phyloP scores from a whole-genome alignment of 2,888 invertebrate species.

The Drosophila anomelani region DNA sequence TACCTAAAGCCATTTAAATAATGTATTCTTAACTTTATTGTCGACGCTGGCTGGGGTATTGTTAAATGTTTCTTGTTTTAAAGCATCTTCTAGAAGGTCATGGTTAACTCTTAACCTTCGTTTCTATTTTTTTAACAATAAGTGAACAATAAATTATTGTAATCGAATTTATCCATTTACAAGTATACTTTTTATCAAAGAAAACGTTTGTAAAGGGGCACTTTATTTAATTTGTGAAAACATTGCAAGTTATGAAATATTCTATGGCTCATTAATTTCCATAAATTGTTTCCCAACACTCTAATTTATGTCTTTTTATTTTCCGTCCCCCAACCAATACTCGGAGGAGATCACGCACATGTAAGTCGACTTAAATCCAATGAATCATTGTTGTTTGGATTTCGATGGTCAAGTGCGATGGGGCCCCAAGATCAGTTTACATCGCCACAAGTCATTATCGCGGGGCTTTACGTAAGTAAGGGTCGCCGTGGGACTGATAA shows the following conservation, averaged over 20 bases:
- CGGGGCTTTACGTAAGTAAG: conserved; percentile 33
- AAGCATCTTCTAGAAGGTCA: neutral
- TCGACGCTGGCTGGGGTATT: neutral
- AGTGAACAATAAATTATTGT: neutral
- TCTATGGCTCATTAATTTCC: conserved; percentile 24
- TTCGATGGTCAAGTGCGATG: conserved; percentile 38
- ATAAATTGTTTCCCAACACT: conserved; percentile 22
- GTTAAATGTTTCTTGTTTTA: neutral
- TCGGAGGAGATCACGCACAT: conserved; percentile 10
- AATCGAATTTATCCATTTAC: conserved; percentile 6
- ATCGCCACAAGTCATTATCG: conserved; percentile 35
- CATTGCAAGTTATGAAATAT: conserved; percentile 15
- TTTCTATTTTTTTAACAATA: conserved; percentile 5
- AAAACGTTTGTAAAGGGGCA: neutral
- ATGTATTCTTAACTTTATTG: neutral
- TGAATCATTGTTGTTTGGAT: conserved; percentile 32
- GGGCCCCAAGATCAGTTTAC: conserved; percentile 26
- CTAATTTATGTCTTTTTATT: conserved; percentile 3
- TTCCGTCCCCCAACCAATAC: neutral
- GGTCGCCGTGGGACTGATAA: conserved; percentile 47
- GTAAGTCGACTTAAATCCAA: conserved; percentile 11
- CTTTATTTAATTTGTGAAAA: conserved; percentile 1
- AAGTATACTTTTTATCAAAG: conserved; percentile 2
- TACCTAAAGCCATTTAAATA: neutral
- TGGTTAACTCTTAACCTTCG: conserved; percentile 3